Conservation (phyloP, 2,888 invertebrate species). For the Lasioglossum lativentre region DNA sequence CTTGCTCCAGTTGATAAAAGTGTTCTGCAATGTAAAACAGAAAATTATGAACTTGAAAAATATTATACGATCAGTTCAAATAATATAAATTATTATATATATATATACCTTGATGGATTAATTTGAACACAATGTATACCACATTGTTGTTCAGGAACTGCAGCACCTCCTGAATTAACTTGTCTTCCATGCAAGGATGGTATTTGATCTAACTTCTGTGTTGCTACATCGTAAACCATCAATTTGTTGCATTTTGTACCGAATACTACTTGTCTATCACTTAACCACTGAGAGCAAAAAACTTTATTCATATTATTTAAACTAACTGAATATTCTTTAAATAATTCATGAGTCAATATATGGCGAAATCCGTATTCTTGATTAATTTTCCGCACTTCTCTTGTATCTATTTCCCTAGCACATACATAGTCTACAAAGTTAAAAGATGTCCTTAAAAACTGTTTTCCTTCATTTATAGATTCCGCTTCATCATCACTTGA, state of each 20-base stretch:
- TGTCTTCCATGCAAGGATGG: slow-evolving; percentile 91
- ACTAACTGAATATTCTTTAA: slow-evolving; percentile 93
- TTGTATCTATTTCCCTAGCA: slow-evolving; percentile 90
- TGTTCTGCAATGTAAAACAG: slow-evolving; percentile 85
- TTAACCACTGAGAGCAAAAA: slow-evolving; percentile 98
- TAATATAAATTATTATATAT: slow-evolving; percentile 43
- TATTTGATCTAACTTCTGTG: slow-evolving; percentile 94
- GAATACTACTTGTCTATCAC: slow-evolving; percentile 97
- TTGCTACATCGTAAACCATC: slow-evolving; percentile 96
- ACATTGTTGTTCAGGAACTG: slow-evolving; percentile 89
- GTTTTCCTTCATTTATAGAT: slow-evolving; percentile 89
- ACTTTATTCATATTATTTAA: slow-evolving; percentile 96
- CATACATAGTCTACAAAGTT: slow-evolving; percentile 94
- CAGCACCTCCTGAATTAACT: slow-evolving; percentile 85
- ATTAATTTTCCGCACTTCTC: slow-evolving; percentile 90
- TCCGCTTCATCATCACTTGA: slow-evolving; percentile 95
- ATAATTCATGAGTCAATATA: slow-evolving; percentile 95
- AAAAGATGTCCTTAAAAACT: slow-evolving; percentile 91
- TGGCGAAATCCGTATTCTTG: slow-evolving; percentile 94
- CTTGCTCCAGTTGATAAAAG: slow-evolving; percentile 96
- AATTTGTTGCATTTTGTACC: slow-evolving; percentile 99
- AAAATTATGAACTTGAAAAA: neutral
- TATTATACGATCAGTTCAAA: neutral
- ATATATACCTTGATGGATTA: slow-evolving; percentile 90
- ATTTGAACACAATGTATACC: slow-evolving; percentile 97